Evolutionary conservation across 2,888 invertebrate species (phyloP).

Genomic region (Epiperipatus broadwayi): DNA sequence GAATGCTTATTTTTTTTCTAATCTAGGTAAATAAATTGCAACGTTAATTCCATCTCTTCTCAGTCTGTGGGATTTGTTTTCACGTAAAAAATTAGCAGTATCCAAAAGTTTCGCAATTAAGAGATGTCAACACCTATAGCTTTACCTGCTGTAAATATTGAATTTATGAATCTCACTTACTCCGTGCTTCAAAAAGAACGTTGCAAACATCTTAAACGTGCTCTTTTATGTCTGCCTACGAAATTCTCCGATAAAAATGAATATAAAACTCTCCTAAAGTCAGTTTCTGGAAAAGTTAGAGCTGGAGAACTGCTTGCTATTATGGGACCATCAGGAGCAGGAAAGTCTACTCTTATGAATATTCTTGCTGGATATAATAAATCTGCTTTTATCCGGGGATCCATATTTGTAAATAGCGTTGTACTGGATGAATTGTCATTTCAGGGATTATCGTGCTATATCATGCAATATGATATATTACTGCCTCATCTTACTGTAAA

Average conservation of each 20-base stretch:
- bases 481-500: conserved; percentile 59
- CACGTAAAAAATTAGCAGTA: no score
- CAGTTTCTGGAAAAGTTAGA: conserved; percentile 65
- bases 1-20: no score
- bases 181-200: conserved; percentile 76
- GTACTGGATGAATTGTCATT: conserved; percentile 63
- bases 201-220: no score
- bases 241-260: no score
- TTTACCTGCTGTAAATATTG: conserved; percentile 79
- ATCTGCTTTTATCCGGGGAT: conserved; percentile 28
- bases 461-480: conserved; percentile 71
- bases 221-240: no score
- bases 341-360: conserved; percentile 76
- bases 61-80: no score
- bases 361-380: conserved; percentile 73
- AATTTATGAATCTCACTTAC: conserved; percentile 69
- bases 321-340: conserved; percentile 83
- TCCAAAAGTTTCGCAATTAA: no score
- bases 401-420: neutral
- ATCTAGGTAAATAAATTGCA: no score
- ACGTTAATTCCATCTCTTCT: no score
- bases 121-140: no score
- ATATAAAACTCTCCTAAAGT: conserved; percentile 66
- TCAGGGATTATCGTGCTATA: conserved; percentile 68
- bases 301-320: conserved; percentile 85